Base-by-base conservation (phyloP, 92 coral and sea anemone genomes). In the Virgularia gustaviana region DNA sequence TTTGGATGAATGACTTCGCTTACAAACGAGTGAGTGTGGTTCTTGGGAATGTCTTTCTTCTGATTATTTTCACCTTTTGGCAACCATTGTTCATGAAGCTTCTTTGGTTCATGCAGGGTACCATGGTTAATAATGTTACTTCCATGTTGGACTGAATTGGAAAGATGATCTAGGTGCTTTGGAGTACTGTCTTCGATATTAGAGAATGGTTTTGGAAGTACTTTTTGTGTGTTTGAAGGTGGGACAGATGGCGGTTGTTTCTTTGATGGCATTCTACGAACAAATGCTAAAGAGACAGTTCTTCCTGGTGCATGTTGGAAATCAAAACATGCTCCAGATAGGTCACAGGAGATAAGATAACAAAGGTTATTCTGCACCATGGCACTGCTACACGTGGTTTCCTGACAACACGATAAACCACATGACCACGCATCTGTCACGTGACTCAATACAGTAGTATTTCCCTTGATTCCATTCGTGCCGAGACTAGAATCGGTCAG, bases 361-460 rank as follows among this genome's bases (percentile, higher is more conserved):
- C 75, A 68, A 15, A 51, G 28, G 18, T 61, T 61, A 31, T 49
- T 34, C 35, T 68, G 75, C 18, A 68, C 36, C 60, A 68, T 49
- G 10, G 75, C 75, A 32, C 47, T 61, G 19, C 51, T 68, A 49
- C 75, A 68, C 8, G 47, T n/a, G 13, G 44, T 29, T 11, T 22
- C 61, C 36, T 49, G 55, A 61, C 75, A 68, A 34, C 75, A 68
- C 36, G 33, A 44, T 47, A 68, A 30, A 35, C 75, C 75, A 32
- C 75, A 68, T 19, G 61, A 51, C 75, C 75, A 68, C 28, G 47
- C 0, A 34, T 68, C 75, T 68, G 35, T 68, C 61, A 68, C 61
- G 61, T 49, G 60, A 29, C 12, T 16, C 4, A 68, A 51, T 7
- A 68, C 31, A 8, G 75, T 68, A 10, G 75, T 44, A 39, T 68